Conservation (phyloP, 23 tunicate species). For the Ascidia mentula region DNA sequence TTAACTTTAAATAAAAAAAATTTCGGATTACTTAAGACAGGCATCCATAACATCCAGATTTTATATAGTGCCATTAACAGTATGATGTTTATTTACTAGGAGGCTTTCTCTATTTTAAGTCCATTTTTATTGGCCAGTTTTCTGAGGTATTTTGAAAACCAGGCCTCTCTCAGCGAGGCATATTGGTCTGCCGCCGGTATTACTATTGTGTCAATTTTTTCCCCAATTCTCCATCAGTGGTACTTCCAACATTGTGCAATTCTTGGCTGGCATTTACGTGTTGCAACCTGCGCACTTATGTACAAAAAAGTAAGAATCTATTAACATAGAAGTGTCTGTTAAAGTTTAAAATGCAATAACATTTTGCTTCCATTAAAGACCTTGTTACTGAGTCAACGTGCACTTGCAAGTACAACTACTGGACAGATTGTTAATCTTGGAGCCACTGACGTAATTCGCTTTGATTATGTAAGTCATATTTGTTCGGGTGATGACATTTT, state of each 20-base stretch:
- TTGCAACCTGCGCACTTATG: slow-evolving; percentile 80
- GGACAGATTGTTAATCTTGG: slow-evolving; percentile 88
- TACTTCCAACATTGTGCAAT: slow-evolving; percentile 14
- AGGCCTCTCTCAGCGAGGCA: slow-evolving; percentile 13
- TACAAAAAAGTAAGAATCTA: slow-evolving; percentile 71
- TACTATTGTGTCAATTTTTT: neutral
- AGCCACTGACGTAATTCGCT: slow-evolving; percentile 84
- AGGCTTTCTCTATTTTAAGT: slow-evolving; percentile 7
- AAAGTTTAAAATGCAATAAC: neutral
- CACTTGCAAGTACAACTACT: slow-evolving; percentile 44
- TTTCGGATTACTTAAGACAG: too few species aligned
- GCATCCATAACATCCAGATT: neutral
- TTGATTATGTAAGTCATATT: slow-evolving; percentile 70
- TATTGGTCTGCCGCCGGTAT: slow-evolving; percentile 52
- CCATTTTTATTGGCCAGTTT: slow-evolving; percentile 44
- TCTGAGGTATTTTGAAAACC: slow-evolving; percentile 21
- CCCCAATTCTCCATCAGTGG: slow-evolving; percentile 22
- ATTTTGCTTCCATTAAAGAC: slow-evolving; percentile 42
- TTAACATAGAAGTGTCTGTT: neutral
- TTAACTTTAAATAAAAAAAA: too few species aligned
- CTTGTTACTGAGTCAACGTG: slow-evolving; percentile 52
- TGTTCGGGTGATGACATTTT: too few species aligned
- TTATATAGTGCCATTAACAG: neutral
- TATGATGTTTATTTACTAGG: slow-evolving; percentile 19
- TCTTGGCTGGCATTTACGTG: slow-evolving; percentile 79